These are phyloP conservation scores for Grantiella picta DNA, from an alignment of 2,113 vertebrate genomes.

Conservation along the genomic window DNA sequence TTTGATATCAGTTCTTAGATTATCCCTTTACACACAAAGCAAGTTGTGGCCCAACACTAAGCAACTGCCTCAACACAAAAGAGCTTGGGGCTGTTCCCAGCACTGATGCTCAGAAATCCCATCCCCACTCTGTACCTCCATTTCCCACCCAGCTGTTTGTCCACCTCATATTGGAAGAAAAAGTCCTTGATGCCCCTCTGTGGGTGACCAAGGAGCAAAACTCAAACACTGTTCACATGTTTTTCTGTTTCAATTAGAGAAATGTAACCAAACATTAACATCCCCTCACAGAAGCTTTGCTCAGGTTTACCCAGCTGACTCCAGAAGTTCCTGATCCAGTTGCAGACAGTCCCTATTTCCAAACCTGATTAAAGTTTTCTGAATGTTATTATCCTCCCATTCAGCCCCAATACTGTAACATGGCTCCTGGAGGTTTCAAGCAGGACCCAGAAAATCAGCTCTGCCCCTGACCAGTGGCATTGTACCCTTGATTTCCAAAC, in stretches of 20 bases:
- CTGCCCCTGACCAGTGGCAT: not conserved
- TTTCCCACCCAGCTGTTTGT: not conserved
- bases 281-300: not conserved
- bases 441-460: not conserved
- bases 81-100: not conserved
- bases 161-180: not conserved
- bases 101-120: not conserved
- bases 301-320: not conserved
- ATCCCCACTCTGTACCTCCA: not conserved
- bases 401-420: not conserved
- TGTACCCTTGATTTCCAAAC: not conserved
- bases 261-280: not conserved
- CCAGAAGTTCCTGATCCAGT: accelerated
- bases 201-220: not conserved
- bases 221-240: not conserved
- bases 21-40: not conserved
- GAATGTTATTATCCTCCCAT: not conserved
- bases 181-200: not conserved
- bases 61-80: not conserved
- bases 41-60: not conserved
- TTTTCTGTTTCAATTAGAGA: not conserved
- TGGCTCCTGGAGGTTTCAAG: not conserved
- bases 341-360: not conserved
- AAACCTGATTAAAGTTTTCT: not conserved
- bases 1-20: not conserved